phyloP scores from a whole-genome alignment of 2,113 vertebrate genomes.

The Vireo altiloquus region DNA sequence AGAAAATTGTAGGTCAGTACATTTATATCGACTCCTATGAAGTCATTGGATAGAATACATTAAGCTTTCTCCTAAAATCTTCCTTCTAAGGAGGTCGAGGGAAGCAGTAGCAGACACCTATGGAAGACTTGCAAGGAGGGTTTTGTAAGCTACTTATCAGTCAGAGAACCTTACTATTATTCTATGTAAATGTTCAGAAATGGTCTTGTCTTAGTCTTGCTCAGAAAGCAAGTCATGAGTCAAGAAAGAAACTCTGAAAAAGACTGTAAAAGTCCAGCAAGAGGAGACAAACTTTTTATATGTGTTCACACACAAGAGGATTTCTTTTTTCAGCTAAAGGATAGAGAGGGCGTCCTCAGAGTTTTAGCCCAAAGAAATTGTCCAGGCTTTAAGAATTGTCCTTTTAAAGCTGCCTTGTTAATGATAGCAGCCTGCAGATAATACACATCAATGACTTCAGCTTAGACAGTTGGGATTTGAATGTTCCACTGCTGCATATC shows the following conservation, averaged over 20 bases:
- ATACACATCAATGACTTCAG: conserved; percentile 58
- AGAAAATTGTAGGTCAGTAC: not conserved
- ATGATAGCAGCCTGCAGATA: conserved; percentile 47
- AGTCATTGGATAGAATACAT: not conserved
- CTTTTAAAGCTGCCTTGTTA: conserved; percentile 58
- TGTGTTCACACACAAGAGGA: not conserved
- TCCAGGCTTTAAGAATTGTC: conserved; percentile 50
- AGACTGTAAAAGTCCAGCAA: not conserved
- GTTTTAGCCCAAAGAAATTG: conserved; percentile 39
- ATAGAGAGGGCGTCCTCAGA: not conserved
- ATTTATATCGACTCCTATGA: not conserved
- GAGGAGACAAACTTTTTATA: not conserved
- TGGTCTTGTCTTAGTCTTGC: not conserved
- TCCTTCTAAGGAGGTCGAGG: not conserved
- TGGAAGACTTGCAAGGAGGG: not conserved
- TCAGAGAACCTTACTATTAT: not conserved
- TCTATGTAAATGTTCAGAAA: not conserved
- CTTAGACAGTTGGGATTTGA: conserved; percentile 49
- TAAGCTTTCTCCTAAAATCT: not conserved
- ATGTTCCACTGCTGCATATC: not conserved
- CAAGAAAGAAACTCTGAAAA: not conserved
- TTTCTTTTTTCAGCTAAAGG: not conserved
- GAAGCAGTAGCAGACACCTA: not conserved
- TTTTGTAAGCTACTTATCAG: not conserved
- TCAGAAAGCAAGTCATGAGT: not conserved